These are phyloP conservation scores for Tetheella fluctuosa DNA, from an alignment of 2,888 invertebrate species.

Conservation along the genomic window DNA sequence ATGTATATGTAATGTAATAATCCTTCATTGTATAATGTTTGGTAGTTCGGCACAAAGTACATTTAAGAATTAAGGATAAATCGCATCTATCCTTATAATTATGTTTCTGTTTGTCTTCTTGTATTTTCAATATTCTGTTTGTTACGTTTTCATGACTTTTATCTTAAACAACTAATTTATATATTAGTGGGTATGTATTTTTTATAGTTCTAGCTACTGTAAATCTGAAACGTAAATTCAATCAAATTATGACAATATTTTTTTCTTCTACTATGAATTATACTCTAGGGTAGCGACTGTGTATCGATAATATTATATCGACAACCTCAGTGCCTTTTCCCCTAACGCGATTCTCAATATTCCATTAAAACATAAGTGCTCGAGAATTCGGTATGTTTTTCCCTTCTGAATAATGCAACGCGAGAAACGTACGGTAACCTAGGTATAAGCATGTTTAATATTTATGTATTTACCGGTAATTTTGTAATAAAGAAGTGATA, in stretches of 20 bases:
- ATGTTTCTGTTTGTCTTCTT: no score
- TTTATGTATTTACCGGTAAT: not conserved
- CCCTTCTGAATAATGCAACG: constrained; percentile 42
- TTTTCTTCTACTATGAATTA: not conserved
- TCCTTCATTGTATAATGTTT: no score
- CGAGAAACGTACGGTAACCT: not conserved
- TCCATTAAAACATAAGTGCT: constrained; percentile 32
- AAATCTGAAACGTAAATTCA: no score
- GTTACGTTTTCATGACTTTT: no score
- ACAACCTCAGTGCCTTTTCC: not conserved
- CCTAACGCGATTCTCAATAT: constrained; percentile 22
- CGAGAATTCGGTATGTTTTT: constrained; percentile 27
- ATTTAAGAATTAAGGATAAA: no score
- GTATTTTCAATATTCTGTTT: no score
- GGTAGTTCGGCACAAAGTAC: no score
- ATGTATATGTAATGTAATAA: no score
- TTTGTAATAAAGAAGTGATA: not conserved
- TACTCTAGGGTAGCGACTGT: not conserved
- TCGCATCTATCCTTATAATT: no score
- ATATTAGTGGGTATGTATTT: no score
- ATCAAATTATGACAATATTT: not conserved
- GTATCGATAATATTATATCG: not conserved
- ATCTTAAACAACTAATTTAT: no score
- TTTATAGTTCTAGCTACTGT: no score
- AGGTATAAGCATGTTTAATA: not conserved